Conservation (phyloP, 2,888 invertebrate species). For the Arrhopalites spinosus region DNA sequence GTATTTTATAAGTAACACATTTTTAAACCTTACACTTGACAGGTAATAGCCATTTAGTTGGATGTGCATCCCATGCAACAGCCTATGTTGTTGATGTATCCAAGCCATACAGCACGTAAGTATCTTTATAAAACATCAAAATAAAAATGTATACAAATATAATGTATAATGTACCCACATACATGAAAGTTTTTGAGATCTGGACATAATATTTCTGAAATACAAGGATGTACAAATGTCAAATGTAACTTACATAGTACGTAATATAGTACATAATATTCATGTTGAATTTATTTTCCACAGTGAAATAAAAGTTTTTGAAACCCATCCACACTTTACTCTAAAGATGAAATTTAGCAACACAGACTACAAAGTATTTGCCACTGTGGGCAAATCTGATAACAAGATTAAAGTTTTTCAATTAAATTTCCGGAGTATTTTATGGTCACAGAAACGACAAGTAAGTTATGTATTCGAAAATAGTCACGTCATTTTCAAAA, state of each 20-base stretch:
- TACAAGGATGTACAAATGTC: too few relatives aligned
- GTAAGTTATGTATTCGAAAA: too few relatives aligned
- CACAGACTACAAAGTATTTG: slow-evolving; percentile 35
- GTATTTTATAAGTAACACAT: too few relatives aligned
- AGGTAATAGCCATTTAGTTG: slow-evolving; percentile 66
- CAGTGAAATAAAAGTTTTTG: slow-evolving; percentile 22
- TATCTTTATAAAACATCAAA: neutral
- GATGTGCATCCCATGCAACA: slow-evolving; percentile 58
- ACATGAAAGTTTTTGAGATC: too few relatives aligned
- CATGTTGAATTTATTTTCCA: neutral
- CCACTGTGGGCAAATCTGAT: slow-evolving; percentile 33
- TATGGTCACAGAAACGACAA: slow-evolving; percentile 36
- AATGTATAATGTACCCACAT: too few relatives aligned
- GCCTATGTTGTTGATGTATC: slow-evolving; percentile 40
- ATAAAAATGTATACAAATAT: neutral
- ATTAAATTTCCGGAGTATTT: slow-evolving; percentile 29
- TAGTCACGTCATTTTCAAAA: neutral
- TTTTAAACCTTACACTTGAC: too few relatives aligned
- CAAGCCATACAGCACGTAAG: slow-evolving; percentile 39
- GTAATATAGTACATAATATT: too few relatives aligned
- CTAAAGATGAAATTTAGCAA: slow-evolving; percentile 36
- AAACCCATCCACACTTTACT: slow-evolving; percentile 36
- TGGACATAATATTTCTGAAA: too few relatives aligned
- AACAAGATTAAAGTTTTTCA: slow-evolving; percentile 39
- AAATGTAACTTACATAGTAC: too few relatives aligned